These are phyloP conservation scores for Bufo gargarizans DNA, from an alignment of 2,113 vertebrate genomes.

Conservation along the genomic window DNA sequence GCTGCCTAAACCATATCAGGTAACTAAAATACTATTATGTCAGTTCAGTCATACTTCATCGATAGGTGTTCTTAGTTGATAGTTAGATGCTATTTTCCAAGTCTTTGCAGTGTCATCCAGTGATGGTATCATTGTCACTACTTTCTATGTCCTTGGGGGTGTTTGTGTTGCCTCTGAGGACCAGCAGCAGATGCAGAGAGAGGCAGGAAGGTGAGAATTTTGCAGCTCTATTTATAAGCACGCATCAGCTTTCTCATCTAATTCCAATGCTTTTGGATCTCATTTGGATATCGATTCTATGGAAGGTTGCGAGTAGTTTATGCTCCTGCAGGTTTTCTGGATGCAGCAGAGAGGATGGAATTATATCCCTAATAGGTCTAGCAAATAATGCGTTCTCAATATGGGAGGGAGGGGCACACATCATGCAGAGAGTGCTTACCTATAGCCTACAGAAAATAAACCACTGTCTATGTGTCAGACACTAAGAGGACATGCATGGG, in stretches of 20 bases:
- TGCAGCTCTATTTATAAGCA: conserved; percentile 48
- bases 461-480: not conserved
- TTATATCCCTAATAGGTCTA: conserved; percentile 24
- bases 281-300: conserved; percentile 53
- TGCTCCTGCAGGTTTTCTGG: conserved; percentile 50
- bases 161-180: not conserved
- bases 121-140: not conserved
- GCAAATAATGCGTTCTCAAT: conserved; percentile 8
- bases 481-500: conserved; percentile 29
- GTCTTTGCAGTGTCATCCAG: not conserved
- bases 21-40: too few species aligned
- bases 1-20: too few species aligned
- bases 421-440: not conserved
- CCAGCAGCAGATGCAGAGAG: not conserved
- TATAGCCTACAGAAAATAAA: not conserved
- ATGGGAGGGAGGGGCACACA: not conserved
- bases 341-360: conserved; percentile 40
- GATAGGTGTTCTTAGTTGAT: not conserved
- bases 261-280: conserved; percentile 27
- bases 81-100: not conserved
- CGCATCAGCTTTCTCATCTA: conserved; percentile 21
- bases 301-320: conserved; percentile 53
- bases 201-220: conserved; percentile 3
- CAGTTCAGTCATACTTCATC: not conserved
- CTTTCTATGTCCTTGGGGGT: not conserved